A percentile compares a stretch with the other conserved stretches of the same genome.
phyloP scores from a whole-genome alignment of 2,113 vertebrate genomes.

The Chloropsis cyanopogon region DNA sequence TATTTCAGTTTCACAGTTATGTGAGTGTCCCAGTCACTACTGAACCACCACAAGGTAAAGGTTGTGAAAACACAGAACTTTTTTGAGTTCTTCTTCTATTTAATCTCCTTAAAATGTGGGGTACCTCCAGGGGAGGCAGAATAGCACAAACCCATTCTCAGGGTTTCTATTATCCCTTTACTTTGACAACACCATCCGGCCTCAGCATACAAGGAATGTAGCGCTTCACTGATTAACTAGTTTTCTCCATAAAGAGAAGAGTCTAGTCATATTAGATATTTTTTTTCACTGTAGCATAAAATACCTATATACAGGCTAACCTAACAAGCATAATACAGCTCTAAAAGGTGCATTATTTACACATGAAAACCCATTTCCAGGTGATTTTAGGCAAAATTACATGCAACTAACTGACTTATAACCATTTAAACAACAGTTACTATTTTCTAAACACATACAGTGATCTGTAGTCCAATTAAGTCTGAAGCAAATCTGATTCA shows the following conservation, averaged over 20 bases:
- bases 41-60: neutral
- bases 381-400: neutral
- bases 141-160: neutral
- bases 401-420: neutral
- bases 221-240: neutral
- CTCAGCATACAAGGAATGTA: neutral
- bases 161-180: neutral
- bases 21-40: neutral
- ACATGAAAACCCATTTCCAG: neutral
- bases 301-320: neutral
- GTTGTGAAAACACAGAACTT: neutral
- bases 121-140: neutral
- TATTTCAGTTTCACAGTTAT: neutral
- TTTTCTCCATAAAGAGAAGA: neutral
- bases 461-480: neutral
- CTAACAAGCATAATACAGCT: neutral
- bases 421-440: neutral
- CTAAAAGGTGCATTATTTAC: neutral
- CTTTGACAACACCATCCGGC: rapidly evolving
- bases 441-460: neutral
- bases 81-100: neutral
- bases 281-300: neutral
- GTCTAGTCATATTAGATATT: neutral
- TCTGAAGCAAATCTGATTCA: neutral
- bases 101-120: neutral